Base-by-base conservation (phyloP, 2,888 invertebrate species). In the Sesia apiformis region DNA sequence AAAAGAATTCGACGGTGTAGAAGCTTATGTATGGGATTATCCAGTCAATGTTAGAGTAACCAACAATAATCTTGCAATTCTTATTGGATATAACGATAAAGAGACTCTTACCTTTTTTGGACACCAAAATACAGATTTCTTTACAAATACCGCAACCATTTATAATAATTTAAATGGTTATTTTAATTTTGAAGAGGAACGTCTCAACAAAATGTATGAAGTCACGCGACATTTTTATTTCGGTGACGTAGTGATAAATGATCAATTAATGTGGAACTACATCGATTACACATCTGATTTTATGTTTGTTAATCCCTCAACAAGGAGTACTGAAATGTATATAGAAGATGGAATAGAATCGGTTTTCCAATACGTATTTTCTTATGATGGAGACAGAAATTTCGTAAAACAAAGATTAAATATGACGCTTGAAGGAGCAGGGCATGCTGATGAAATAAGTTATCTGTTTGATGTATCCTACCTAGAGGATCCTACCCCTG, bases 221-320 rank as follows among this genome's bases (percentile, higher is more conserved):
- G 50, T 62, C 4, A 56, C 70, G 5, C 56, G 58, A 6, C 60
- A 63, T 49, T 70, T 66, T 46, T 72, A 70, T 50, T 56, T 69
- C 5, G 65, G 65, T 23, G 64, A 67, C 39, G 58, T 64, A 41
- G 54, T 54, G 49, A 39, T 63, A 2, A 59, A 52, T 39, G 57
- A 66, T 40, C 67, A 73, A 4, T 55, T 70, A 0, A 63, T 64
- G 59, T 55, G 69, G 43, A 68, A 72, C 41, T 8, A 77, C 3
- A 60, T 60, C 4, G 72, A 78, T 52, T 71, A 75, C 55, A 51
- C 56, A 3, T 69, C 73, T 0, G 80, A 80, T 59, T 65, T 66
- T 38, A 55, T 55, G 39, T 52, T 70, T 4, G 70, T 68, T 49
- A 61, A 67, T 54, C 73, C 76, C 7, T 69, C 55, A 0, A 76